Conservation (phyloP, 2,113 vertebrate genomes). For the Brienomyrus brachyistius region DNA sequence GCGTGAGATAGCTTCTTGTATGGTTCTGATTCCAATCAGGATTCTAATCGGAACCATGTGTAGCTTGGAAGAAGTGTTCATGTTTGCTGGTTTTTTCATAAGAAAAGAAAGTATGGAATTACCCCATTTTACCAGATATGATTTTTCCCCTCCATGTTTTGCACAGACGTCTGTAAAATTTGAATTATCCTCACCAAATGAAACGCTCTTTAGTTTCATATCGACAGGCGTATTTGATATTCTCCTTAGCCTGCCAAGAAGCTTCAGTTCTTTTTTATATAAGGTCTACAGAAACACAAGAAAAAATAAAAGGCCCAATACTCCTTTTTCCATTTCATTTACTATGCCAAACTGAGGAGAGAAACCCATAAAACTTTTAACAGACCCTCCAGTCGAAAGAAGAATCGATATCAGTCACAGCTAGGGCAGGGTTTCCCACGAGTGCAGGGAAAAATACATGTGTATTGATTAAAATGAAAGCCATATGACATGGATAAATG, state of each 20-base stretch:
- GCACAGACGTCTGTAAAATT: background rate
- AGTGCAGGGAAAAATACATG: background rate
- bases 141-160: background rate
- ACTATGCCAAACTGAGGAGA: background rate
- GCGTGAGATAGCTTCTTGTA: conserved; percentile 1
- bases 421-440: background rate
- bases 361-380: conserved; percentile 1
- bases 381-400: background rate
- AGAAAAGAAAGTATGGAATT: background rate
- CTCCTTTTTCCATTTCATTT: background rate
- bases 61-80: background rate
- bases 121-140: background rate
- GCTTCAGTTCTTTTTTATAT: background rate
- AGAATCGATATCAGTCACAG: conserved; percentile 8
- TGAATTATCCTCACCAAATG: background rate
- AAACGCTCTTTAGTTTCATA: background rate
- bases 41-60: background rate
- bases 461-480: conserved; percentile 15
- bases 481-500: conserved; percentile 11
- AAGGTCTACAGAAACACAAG: background rate
- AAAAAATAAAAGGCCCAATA: background rate
- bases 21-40: conserved; percentile 14
- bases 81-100: background rate
- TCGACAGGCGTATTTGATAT: background rate
- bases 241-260: background rate